phyloP scores from a whole-genome alignment of 2,113 vertebrate species.

The Eublepharis macularius region DNA sequence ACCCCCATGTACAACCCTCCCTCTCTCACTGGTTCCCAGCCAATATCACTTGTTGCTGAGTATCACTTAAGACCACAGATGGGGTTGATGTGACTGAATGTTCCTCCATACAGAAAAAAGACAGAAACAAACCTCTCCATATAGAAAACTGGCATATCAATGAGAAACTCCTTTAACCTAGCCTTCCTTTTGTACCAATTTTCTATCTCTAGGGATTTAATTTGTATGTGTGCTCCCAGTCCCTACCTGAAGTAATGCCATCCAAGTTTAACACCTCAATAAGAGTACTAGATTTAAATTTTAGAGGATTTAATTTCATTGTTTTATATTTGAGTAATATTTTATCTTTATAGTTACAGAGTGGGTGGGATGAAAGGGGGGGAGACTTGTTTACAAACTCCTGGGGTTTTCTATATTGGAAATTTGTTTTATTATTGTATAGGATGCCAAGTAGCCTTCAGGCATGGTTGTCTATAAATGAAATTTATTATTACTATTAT shows the following conservation, averaged over 20 bases:
- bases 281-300: background rate
- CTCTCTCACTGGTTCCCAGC: no score
- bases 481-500: conserved; percentile 36
- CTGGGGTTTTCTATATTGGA: conserved; percentile 17
- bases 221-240: background rate
- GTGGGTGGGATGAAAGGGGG: background rate
- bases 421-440: conserved; percentile 31
- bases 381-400: conserved; percentile 25
- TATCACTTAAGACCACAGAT: no score
- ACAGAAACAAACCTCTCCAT: background rate
- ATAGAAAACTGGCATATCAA: background rate
- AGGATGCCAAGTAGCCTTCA: conserved; percentile 20
- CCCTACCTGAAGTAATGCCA: background rate
- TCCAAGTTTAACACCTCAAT: background rate
- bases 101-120: background rate
- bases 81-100: background rate
- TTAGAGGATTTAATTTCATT: conserved; percentile 29
- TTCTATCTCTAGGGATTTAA: background rate
- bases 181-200: background rate
- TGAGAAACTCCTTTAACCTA: background rate
- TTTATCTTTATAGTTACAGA: conserved; percentile 29
- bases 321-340: background rate
- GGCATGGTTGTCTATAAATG: conserved; percentile 26
- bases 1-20: no score
- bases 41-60: no score